Percentiles rank a stretch among this genome's conserved stretches.
Conservation (phyloP, 1,140 invertebrate species). For the Calycopis cecrops region DNA sequence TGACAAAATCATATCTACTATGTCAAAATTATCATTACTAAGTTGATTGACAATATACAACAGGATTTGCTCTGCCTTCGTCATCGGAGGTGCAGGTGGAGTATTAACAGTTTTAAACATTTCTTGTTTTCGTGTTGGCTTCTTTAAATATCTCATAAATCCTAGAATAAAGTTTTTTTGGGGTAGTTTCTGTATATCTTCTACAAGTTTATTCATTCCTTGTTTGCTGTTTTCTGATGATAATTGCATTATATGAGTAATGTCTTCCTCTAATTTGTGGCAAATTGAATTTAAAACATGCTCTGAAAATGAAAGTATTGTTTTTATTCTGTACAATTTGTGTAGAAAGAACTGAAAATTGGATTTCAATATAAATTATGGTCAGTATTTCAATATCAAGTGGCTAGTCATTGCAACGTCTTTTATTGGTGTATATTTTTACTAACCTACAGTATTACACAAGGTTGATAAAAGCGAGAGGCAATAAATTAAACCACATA, state of each 20-base stretch:
- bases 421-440: too few species aligned
- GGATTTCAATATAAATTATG: too few species aligned
- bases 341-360: too few species aligned
- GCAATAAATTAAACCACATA: neutral
- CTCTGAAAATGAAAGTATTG: conserved; percentile 49
- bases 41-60: conserved; percentile 48
- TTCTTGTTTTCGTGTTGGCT: conserved; percentile 48
- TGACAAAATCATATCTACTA: conserved; percentile 30
- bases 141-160: conserved; percentile 48
- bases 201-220: conserved; percentile 41
- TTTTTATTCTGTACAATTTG: too few species aligned
- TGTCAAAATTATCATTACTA: conserved; percentile 25
- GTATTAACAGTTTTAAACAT: conserved; percentile 40
- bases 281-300: conserved; percentile 30
- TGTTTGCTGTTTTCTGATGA: conserved; percentile 30
- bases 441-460: too few species aligned
- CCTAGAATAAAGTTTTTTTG: conserved; percentile 41
- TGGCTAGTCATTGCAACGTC: too few species aligned
- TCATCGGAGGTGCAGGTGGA: conserved; percentile 48
- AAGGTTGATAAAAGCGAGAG: too few species aligned
- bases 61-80: conserved; percentile 55
- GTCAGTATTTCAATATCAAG: too few species aligned
- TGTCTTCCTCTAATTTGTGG: conserved; percentile 39
- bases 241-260: conserved; percentile 35
- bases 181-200: conserved; percentile 34